phyloP scores from a whole-genome alignment of 92 coral and sea anemone genomes.

The Paramuricea clavata region DNA sequence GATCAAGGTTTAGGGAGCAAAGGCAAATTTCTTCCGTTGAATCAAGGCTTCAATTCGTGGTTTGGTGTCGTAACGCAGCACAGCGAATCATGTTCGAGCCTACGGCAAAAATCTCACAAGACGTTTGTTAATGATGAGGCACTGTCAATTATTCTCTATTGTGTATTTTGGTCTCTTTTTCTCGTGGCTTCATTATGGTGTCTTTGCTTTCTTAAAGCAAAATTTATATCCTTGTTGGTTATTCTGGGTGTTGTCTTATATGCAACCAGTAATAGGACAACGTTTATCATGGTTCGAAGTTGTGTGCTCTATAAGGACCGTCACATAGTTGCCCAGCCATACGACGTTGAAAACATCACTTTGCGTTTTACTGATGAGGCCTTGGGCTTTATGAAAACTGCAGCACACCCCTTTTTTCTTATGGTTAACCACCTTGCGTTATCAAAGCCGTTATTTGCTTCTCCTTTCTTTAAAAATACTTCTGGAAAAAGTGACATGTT shows the following conservation, averaged over 20 bases:
- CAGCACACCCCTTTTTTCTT: constrained; percentile 77
- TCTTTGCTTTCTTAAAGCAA: constrained; percentile 35
- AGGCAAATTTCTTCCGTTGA: constrained; percentile 75
- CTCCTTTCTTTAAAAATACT: constrained; percentile 65
- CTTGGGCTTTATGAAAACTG: constrained; percentile 67
- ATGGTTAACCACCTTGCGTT: constrained; percentile 78
- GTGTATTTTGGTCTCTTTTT: constrained; percentile 29
- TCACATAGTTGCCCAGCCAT: constrained; percentile 86
- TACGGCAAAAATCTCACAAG: background rate
- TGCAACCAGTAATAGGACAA: constrained; percentile 48
- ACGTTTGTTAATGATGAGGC: constrained; percentile 14
- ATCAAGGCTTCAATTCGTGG: constrained; percentile 91
- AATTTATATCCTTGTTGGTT: constrained; percentile 19
- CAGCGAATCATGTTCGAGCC: constrained; percentile 65
- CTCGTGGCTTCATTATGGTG: constrained; percentile 56
- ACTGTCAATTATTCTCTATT: constrained; percentile 47
- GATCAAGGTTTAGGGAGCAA: constrained; percentile 86
- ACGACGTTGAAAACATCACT: constrained; percentile 78
- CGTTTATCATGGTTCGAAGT: constrained; percentile 73
- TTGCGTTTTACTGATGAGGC: constrained; percentile 86
- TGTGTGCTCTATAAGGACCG: constrained; percentile 83
- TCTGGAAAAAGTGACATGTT: constrained; percentile 48
- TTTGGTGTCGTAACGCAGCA: constrained; percentile 88
- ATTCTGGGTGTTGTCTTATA: constrained; percentile 35
- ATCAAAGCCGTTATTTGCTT: constrained; percentile 76